Percentiles rank a stretch among this genome's conserved stretches.
Evolutionary conservation across 2,888 invertebrate species (phyloP).

Genomic region (Netelia fuscicornis): DNA sequence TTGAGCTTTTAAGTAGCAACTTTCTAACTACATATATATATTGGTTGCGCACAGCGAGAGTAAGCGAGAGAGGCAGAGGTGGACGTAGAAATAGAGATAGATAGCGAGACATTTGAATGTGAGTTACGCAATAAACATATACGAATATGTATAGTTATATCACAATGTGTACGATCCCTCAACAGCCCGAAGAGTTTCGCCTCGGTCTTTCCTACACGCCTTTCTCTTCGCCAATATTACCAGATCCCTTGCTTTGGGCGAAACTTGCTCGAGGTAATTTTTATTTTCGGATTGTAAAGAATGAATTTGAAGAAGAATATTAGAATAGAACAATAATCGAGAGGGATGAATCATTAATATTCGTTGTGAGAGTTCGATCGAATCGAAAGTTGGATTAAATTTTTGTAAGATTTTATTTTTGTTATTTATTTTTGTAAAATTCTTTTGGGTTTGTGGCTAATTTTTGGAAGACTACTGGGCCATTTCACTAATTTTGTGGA

Average conservation of each 20-base stretch:
- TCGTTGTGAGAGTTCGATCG: too few species aligned
- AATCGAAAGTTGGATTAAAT: not conserved
- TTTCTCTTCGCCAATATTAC: constrained; percentile 48
- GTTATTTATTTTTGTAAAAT: not conserved
- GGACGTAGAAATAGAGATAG: too few species aligned
- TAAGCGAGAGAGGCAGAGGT: not conserved
- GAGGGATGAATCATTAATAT: too few species aligned
- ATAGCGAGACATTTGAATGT: constrained; percentile 29
- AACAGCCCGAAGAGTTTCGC: constrained; percentile 48
- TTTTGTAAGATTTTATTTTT: not conserved
- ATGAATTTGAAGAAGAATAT: not conserved
- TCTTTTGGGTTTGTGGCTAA: not conserved
- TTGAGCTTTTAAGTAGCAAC: constrained; percentile 56
- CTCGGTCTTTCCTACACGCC: constrained; percentile 49
- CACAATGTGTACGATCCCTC: constrained; percentile 2
- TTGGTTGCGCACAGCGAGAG: constrained; percentile 1
- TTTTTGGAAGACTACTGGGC: not conserved
- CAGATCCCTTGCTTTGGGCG: constrained; percentile 12
- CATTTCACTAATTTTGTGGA: not conserved
- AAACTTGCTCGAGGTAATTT: constrained; percentile 7
- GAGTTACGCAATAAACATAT: constrained; percentile 37
- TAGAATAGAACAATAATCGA: too few species aligned
- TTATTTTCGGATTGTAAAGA: constrained; percentile 11
- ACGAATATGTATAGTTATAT: not conserved
- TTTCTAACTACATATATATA: constrained; percentile 55